Base-by-base conservation (phyloP, 2,888 invertebrate genomes). In the Orthonychiurus folsomi region DNA sequence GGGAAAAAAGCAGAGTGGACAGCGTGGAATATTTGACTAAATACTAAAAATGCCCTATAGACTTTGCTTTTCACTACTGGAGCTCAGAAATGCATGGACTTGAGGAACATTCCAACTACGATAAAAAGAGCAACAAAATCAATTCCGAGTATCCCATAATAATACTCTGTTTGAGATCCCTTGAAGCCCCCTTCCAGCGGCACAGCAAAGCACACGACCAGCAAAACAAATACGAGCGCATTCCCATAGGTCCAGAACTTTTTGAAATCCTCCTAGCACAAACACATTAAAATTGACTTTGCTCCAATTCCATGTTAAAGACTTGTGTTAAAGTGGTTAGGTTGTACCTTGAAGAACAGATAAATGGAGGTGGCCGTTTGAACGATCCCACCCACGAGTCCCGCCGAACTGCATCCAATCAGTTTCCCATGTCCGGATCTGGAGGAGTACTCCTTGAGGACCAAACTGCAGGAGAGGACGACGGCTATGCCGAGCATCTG, bases 181-280 rank as follows among this genome's bases (percentile, higher is more conserved):
- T 50, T 18, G 28, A 59, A 37, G 5, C 50, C 25, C 1, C 3
- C 63, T 3, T 54, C 59, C 50, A 63, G 54, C 47, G 59, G 59
- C 28, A 63, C n/a, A 12, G 63, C 59, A 50, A 63, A 63, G 59
- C 63, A 63, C 23, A 63, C 53, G 20, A 63, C 55, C 18, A 63
- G 56, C n/a, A 58, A 27, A 21, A 63, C 28, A 37, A 48, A 53
- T 1, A 63, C 59, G 23, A 63, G 3, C 18, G 56, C 59, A 52
- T 63, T 59, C 25, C 25, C 9, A 50, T 48, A 59, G 21, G 54
- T 50, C 63, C 63, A 63, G 21, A 63, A 56, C n/a, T 55, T n/a
- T 50, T 59, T 59, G 9, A 37, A 9, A 37, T 37, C 15, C 15
- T 37, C 37, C 37, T 37, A n/a, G 37, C 37, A 15, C 9, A 37